A percentile compares a stretch with the other conserved stretches of the same genome.
Evolutionary conservation across 1,140 invertebrate species (phyloP).

Genomic region (Daktulosphaira vitifoliae): DNA sequence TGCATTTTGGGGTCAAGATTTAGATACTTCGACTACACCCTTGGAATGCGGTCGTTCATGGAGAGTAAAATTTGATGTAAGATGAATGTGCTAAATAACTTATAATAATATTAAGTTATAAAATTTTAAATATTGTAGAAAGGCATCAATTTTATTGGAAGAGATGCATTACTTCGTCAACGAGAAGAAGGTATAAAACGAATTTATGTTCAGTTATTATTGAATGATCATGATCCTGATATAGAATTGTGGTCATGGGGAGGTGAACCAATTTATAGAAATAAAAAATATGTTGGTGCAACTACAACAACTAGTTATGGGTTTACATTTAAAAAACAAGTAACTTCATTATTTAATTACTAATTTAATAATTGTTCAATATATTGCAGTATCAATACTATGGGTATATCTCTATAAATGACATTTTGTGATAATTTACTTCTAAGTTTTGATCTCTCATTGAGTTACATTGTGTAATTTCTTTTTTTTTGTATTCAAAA

Average conservation of each 20-base stretch:
- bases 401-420: too few species aligned
- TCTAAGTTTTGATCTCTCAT: too few species aligned
- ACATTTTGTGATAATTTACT: too few species aligned
- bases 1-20: slow-evolving; percentile 97
- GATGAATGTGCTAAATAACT: slow-evolving; percentile 40
- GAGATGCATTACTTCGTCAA: slow-evolving; percentile 78
- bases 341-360: slow-evolving; percentile 41
- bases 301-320: slow-evolving; percentile 96
- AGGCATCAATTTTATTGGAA: slow-evolving; percentile 82
- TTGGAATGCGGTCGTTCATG: slow-evolving; percentile 90
- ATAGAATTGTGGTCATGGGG: slow-evolving; percentile 93
- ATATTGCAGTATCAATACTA: too few species aligned
- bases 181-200: slow-evolving; percentile 75
- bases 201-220: slow-evolving; percentile 82
- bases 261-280: slow-evolving; percentile 86
- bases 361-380: too few species aligned
- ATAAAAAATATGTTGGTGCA: slow-evolving; percentile 81
- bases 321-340: slow-evolving; percentile 86
- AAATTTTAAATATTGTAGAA: slow-evolving; percentile 51
- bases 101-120: neutral
- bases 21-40: slow-evolving; percentile 90
- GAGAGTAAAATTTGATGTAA: slow-evolving; percentile 92
- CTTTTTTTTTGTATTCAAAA: too few species aligned
- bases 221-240: slow-evolving; percentile 88
- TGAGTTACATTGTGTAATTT: too few species aligned